Percentiles rank a stretch among this genome's conserved stretches.
These are phyloP conservation scores for Bombus waltoni DNA, from an alignment of 1,140 invertebrate species.

Conservation along the genomic window DNA sequence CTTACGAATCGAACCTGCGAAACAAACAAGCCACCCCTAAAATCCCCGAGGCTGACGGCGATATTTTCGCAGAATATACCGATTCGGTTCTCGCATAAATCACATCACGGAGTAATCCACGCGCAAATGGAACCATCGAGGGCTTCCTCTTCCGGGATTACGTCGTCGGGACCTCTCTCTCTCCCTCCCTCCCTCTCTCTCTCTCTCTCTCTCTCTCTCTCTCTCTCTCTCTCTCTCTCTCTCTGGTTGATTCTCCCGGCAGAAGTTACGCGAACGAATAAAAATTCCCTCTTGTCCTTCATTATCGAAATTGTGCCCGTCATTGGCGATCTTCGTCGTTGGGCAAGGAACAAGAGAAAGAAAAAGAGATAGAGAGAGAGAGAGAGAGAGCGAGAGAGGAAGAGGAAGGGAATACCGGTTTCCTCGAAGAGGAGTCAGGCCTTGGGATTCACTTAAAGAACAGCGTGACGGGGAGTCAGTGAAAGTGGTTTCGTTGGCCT, in stretches of 20 bases:
- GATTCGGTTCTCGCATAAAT: neutral
- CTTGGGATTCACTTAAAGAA: conserved; percentile 49
- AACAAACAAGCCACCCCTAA: conserved; percentile 9
- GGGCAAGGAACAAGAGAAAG: neutral
- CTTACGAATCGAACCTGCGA: neutral
- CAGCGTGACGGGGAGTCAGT: conserved; percentile 52
- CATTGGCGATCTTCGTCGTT: neutral
- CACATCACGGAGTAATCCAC: neutral
- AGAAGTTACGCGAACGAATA: neutral
- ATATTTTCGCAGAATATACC: neutral
- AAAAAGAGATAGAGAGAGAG: neutral
- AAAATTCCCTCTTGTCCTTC: neutral
- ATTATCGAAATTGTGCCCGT: conserved; percentile 6
- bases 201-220: no score
- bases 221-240: no score
- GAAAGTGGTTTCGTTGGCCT: conserved; percentile 76
- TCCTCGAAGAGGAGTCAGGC: conserved; percentile 51
- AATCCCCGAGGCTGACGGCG: neutral
- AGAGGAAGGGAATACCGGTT: conserved; percentile 48
- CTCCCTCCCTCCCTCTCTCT: no score
- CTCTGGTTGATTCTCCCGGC: neutral
- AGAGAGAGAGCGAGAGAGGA: neutral
- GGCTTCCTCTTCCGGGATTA: conserved; percentile 1
- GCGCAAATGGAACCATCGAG: neutral
- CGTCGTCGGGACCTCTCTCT: neutral